phyloP scores from a whole-genome alignment of 2,113 vertebrate species.

The Machaerirhynchus nigripectus region DNA sequence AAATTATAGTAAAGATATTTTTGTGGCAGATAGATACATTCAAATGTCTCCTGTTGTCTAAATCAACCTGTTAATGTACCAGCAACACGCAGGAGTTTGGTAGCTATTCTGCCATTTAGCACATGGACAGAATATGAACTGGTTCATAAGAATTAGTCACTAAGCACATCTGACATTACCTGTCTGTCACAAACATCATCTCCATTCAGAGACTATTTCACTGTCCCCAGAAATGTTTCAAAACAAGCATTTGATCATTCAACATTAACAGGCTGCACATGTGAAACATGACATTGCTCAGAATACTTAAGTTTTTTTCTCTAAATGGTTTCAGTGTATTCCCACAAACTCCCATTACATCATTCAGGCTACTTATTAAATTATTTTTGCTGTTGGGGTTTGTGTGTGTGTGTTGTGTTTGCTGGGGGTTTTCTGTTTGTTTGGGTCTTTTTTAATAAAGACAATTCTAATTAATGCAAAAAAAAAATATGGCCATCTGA shows the following conservation, averaged over 20 bases:
- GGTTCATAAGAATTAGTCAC: not conserved
- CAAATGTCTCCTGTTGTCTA: not conserved
- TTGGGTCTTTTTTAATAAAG: not conserved
- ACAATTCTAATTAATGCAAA: not conserved
- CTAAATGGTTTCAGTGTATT: not conserved
- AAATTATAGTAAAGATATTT: not conserved
- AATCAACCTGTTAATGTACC: not conserved
- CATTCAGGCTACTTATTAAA: not conserved
- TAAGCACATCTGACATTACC: not conserved
- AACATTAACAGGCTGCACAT: not conserved
- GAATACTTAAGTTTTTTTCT: not conserved
- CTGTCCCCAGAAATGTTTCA: not conserved
- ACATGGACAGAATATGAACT: not conserved
- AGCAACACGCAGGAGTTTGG: not conserved
- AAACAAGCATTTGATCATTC: not conserved
- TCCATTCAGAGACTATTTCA: not conserved
- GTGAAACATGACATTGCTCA: not conserved
- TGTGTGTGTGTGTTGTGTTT: not conserved
- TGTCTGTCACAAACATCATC: not conserved
- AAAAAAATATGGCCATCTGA: not conserved
- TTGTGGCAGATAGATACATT: not conserved
- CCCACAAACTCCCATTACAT: not conserved
- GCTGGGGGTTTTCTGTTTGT: not conserved
- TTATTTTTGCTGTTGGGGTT: not conserved
- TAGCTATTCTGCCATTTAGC: not conserved